Evolutionary conservation across 2,888 invertebrate genomes (phyloP).

Genomic region (Diploptera punctata): DNA sequence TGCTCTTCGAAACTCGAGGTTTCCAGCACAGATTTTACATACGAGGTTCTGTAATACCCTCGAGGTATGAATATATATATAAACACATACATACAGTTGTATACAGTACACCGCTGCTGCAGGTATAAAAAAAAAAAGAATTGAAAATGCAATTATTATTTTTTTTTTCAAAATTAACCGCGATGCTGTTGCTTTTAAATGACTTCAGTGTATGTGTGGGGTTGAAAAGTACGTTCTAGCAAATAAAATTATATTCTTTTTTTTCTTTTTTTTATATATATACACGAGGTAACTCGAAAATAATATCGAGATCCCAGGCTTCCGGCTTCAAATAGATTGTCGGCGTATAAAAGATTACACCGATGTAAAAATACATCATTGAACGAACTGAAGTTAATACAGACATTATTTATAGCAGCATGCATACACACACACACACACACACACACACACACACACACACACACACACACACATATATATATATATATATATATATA

Average conservation of each 20-base stretch:
- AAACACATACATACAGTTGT: background rate
- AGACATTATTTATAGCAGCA: background rate
- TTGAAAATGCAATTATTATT: conserved; percentile 23
- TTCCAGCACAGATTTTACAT: conserved; percentile 15
- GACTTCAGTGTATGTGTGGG: background rate
- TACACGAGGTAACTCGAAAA: too few relatives aligned
- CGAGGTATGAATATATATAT: conserved; percentile 11
- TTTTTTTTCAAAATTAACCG: conserved; percentile 23
- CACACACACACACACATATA: background rate
- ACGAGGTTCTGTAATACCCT: conserved; percentile 17
- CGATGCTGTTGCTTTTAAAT: conserved; percentile 28
- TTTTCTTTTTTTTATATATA: background rate
- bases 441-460: background rate
- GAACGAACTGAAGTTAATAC: background rate
- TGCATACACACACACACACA: background rate
- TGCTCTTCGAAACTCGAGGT: background rate
- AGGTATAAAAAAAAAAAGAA: conserved; percentile 25
- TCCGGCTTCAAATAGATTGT: background rate
- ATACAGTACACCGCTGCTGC: too few relatives aligned
- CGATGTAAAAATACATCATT: background rate
- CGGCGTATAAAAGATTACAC: background rate
- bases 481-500: background rate
- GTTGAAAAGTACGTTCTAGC: background rate
- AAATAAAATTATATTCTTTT: background rate
- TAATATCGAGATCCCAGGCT: background rate